These are phyloP conservation scores for Olivierus martensii DNA, from an alignment of 1,140 invertebrate species.

Conservation along the genomic window DNA sequence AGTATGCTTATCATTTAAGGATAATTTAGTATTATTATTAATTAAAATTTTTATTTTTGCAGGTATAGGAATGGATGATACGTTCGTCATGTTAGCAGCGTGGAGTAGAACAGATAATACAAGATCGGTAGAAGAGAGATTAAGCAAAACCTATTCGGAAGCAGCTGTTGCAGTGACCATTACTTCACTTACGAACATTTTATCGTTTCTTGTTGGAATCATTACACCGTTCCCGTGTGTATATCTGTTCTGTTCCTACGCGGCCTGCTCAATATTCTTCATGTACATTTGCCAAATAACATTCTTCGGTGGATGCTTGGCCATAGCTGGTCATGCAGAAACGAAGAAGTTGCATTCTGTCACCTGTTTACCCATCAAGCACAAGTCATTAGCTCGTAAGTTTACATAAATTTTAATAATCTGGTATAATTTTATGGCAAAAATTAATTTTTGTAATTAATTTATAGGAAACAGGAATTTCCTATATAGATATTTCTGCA, in stretches of 20 bases:
- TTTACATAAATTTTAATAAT: no score
- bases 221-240: conserved; percentile 87
- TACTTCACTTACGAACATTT: conserved; percentile 92
- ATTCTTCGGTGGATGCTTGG: conserved; percentile 82
- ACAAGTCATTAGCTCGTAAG: no score
- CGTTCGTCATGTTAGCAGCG: conserved; percentile 88
- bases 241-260: conserved; percentile 91
- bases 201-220: conserved; percentile 90
- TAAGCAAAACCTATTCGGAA: conserved; percentile 75
- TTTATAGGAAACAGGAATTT: conserved; percentile 1
- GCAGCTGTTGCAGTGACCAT: conserved; percentile 95
- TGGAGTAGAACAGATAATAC: conserved; percentile 71
- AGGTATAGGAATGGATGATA: conserved; percentile 95
- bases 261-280: conserved; percentile 76
- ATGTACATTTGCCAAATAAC: conserved; percentile 90
- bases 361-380: no score
- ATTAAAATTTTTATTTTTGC: conserved; percentile 1
- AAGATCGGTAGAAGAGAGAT: conserved; percentile 61
- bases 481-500: conserved; percentile 65
- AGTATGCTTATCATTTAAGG: conserved; percentile 36
- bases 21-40: no score
- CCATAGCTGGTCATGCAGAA: conserved; percentile 74
- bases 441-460: neutral
- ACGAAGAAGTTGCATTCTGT: conserved; percentile 60
- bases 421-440: no score